Evolutionary conservation across 1,140 invertebrate genomes (phyloP), one percentile per base, ranked within the genome.

Genomic region (Chelonus insularis): DNA sequence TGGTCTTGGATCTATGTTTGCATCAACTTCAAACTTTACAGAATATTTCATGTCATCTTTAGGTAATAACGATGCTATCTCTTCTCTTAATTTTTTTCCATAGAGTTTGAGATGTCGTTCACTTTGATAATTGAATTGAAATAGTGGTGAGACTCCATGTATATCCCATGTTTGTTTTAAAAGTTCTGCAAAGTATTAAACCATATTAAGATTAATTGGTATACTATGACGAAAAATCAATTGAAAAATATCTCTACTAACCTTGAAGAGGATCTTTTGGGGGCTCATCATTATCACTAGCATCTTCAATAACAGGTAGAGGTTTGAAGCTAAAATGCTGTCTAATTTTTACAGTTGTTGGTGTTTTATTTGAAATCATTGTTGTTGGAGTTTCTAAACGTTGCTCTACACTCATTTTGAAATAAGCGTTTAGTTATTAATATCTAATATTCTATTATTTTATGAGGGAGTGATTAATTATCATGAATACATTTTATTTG

Each of bases 121-220:
- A 47, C 72, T 58, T 8, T 69, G 60, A n/a, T 39, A 32, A 23
- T 73, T 8, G 20, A 76, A 72, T 57, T 62, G 60, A 56, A 74
- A 79, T 34, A 79, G 61, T 7, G 58, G 32, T 4, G 77, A 77
- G 2, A 74, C 71, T 12, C 67, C 75, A 54, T 51, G 77, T 18
- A 79, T 59, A 25, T 64, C 73, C 77, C 77, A 79, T 11, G 76
- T 77, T 60, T 72, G 59, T 37, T 67, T 67, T 3, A 74, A 11
- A 11, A 73, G 57, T 51, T 45, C 71, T 73, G 48, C 6, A n/a
- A 34, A 32, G 32, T 20, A 37, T 54, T 12, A n/a, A n/a, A n/a
- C n/a, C n/a, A n/a, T n/a, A n/a, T n/a, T n/a, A n/a, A n/a, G n/a
- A n/a, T n/a, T n/a, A n/a, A n/a, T n/a, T n/a, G n/a, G n/a, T n/a